These are phyloP conservation scores for Monopterus albus DNA, from an alignment of 2,113 vertebrate genomes.

Conservation along the genomic window DNA sequence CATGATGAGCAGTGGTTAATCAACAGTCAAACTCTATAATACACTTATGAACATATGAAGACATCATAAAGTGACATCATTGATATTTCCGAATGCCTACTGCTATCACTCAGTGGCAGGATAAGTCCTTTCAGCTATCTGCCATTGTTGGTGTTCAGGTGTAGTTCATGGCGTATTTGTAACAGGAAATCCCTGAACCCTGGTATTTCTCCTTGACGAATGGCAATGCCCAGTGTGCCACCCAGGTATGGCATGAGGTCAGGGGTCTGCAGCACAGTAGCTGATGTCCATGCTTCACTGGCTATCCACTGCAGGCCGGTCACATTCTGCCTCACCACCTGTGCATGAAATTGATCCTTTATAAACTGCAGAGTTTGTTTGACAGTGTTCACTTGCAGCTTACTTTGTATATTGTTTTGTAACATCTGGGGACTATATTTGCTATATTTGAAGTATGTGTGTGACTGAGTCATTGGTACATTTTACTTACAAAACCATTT, in stretches of 20 bases:
- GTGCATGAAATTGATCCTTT: background rate
- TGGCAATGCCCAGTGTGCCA: conserved; percentile 80
- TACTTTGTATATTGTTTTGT: too few species aligned
- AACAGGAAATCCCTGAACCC: conserved; percentile 72
- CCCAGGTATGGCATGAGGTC: conserved; percentile 67
- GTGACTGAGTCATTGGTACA: too few species aligned
- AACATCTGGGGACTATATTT: too few species aligned
- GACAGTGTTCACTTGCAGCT: too few species aligned
- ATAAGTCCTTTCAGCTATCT: conserved; percentile 56
- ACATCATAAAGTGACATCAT: too few species aligned
- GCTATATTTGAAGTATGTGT: too few species aligned
- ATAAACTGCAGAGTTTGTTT: background rate
- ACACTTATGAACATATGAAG: too few species aligned
- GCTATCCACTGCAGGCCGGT: conserved; percentile 78
- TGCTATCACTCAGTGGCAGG: too few species aligned
- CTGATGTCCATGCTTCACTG: conserved; percentile 79
- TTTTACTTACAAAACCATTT: too few species aligned
- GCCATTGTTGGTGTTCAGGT: conserved; percentile 8
- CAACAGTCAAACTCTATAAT: too few species aligned
- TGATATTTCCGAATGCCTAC: too few species aligned
- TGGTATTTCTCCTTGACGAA: conserved; percentile 75
- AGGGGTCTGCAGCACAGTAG: conserved; percentile 49
- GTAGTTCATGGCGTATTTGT: conserved; percentile 47
- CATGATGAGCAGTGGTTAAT: too few species aligned
- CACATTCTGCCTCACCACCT: conserved; percentile 70